These are phyloP conservation scores for Megaceryle maxima DNA, from an alignment of 2,113 vertebrate species.

Conservation along the genomic window DNA sequence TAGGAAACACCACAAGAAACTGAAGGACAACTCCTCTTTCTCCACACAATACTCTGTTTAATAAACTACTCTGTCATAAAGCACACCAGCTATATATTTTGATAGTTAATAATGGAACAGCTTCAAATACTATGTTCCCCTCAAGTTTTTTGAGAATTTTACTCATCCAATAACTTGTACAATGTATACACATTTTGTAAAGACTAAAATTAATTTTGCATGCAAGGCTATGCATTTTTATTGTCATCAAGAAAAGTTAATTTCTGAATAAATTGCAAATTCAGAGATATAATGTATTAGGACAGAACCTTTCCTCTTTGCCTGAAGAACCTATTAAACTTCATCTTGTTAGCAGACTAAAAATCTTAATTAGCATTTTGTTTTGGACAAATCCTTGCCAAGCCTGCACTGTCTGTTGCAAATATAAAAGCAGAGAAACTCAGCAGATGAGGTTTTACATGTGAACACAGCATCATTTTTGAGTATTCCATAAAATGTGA, in stretches of 20 bases:
- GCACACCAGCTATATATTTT: background rate
- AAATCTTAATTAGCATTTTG: constrained; percentile 65
- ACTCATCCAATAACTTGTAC: background rate
- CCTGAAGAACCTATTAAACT: constrained; percentile 73
- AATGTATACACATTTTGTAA: background rate
- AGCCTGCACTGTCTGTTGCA: constrained; percentile 9
- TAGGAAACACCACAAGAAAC: background rate
- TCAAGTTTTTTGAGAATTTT: background rate
- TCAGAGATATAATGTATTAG: constrained; percentile 47
- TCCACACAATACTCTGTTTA: background rate
- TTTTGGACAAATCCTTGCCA: constrained; percentile 38
- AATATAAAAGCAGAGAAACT: background rate
- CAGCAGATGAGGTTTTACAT: background rate
- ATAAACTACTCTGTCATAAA: background rate
- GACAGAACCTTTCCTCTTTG: constrained; percentile 67
- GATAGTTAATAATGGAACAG: background rate
- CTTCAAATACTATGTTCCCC: background rate
- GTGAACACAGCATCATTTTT: background rate
- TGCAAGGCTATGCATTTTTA: constrained; percentile 23
- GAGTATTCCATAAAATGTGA: background rate
- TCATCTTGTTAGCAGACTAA: constrained; percentile 56
- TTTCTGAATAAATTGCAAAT: constrained; percentile 66
- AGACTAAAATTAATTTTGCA: constrained; percentile 34
- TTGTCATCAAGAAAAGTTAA: constrained; percentile 64
- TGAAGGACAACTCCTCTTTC: background rate